Evolutionary conservation across 2,113 vertebrate species (phyloP).

Genomic region (Pterophyllum scalare): DNA sequence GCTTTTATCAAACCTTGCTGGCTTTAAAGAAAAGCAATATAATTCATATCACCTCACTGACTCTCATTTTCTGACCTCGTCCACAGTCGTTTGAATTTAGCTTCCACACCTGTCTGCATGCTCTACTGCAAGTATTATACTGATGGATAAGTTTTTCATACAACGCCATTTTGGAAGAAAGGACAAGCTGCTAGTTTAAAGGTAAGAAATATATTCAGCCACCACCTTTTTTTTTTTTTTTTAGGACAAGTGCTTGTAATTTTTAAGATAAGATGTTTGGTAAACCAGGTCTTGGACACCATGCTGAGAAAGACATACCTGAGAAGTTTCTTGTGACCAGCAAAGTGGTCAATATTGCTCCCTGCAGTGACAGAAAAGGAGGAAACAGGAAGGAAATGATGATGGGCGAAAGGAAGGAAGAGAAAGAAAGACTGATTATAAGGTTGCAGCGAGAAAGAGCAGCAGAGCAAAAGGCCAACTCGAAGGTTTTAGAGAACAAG

Average conservation of each 20-base stretch:
- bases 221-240: background rate
- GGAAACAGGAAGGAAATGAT: slow-evolving; percentile 36
- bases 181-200: background rate
- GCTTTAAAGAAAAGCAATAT: background rate
- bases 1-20: background rate
- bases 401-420: slow-evolving; percentile 34
- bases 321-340: slow-evolving; percentile 99
- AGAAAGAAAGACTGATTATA: slow-evolving; percentile 61
- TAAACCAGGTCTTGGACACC: slow-evolving; percentile 16
- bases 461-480: slow-evolving; percentile 37
- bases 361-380: slow-evolving; percentile 81
- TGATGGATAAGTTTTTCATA: background rate
- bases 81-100: background rate
- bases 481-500: slow-evolving; percentile 36
- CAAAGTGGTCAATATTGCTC: slow-evolving; percentile 98
- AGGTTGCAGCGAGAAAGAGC: slow-evolving; percentile 32
- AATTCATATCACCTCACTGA: background rate
- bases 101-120: background rate
- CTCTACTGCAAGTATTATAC: background rate
- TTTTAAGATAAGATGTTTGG: slow-evolving; percentile 5
- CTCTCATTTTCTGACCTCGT: background rate
- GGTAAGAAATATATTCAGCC: background rate
- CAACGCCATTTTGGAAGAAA: background rate
- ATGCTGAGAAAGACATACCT: slow-evolving; percentile 84
- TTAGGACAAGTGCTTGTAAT: background rate